A percentile compares a stretch with the other conserved stretches of the same genome.
Evolutionary conservation across 1,140 invertebrate genomes (phyloP).

Genomic region (Mylabris phalerata): DNA sequence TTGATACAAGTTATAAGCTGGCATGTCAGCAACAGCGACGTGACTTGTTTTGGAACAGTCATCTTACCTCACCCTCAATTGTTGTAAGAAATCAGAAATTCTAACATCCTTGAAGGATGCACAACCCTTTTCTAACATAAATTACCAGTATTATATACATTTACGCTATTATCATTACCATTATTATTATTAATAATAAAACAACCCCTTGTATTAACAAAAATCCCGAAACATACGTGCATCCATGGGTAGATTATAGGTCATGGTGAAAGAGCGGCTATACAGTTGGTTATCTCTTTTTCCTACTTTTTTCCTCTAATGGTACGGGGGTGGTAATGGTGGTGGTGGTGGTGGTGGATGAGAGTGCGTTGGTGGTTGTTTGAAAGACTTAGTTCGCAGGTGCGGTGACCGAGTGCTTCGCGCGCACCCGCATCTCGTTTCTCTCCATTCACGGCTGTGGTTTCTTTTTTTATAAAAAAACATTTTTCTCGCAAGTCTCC

Average conservation of each 20-base stretch:
- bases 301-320: not conserved
- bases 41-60: slow-evolving; percentile 29
- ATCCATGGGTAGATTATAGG: too few relatives aligned
- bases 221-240: too few relatives aligned
- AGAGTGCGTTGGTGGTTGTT: slow-evolving; percentile 36
- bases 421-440: slow-evolving; percentile 44
- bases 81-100: not conserved
- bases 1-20: slow-evolving; percentile 36
- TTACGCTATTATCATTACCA: too few relatives aligned
- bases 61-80: slow-evolving; percentile 12
- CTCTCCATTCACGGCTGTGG: slow-evolving; percentile 38
- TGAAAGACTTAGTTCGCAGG: slow-evolving; percentile 38
- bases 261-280: too few relatives aligned
- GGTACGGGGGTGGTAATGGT: slow-evolving; percentile 26
- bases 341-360: slow-evolving; percentile 40
- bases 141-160: not conserved
- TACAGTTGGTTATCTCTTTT: too few relatives aligned
- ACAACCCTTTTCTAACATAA: slow-evolving; percentile 17
- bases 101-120: not conserved
- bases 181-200: too few relatives aligned
- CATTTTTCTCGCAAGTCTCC: slow-evolving; percentile 43
- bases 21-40: slow-evolving; percentile 27
- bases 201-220: too few relatives aligned
- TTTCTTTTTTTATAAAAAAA: slow-evolving; percentile 40
- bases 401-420: slow-evolving; percentile 46